A percentile compares a stretch with the other conserved stretches of the same genome.
phyloP scores from a whole-genome alignment of 1,140 invertebrate species.

The Drosophila bocki region DNA sequence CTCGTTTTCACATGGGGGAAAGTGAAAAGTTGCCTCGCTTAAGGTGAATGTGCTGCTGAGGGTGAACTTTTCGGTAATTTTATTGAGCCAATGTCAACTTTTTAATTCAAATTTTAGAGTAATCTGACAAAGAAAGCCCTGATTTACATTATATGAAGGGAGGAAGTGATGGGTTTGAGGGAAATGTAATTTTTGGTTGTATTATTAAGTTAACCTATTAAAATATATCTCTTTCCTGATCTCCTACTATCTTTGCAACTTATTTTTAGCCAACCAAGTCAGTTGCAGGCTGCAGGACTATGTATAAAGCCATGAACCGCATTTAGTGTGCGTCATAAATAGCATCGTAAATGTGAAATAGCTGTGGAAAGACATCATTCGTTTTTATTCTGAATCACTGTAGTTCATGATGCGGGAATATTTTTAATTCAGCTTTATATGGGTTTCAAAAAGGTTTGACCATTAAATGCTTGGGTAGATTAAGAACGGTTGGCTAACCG shows the following conservation, averaged over 20 bases:
- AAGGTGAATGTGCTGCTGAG: slow-evolving; percentile 20
- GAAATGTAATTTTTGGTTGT: neutral
- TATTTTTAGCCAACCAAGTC: neutral
- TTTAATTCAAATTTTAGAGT: slow-evolving; percentile 25
- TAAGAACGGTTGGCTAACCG: slow-evolving; percentile 8
- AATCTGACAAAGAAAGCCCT: neutral
- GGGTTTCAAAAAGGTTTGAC: neutral
- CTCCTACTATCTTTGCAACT: neutral
- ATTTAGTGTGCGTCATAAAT: slow-evolving; percentile 24
- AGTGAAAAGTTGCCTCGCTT: slow-evolving; percentile 19
- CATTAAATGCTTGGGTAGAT: slow-evolving; percentile 9
- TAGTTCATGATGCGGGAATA: neutral
- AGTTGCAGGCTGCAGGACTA: slow-evolving; percentile 1
- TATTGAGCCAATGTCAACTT: slow-evolving; percentile 23
- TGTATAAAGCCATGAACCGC: neutral
- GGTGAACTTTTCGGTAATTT: slow-evolving; percentile 24
- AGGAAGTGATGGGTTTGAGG: neutral
- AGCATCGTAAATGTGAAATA: slow-evolving; percentile 15
- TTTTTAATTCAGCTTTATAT: slow-evolving; percentile 8
- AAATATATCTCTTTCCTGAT: neutral
- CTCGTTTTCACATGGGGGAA: slow-evolving; percentile 13
- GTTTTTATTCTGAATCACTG: slow-evolving; percentile 2
- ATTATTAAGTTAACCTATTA: neutral
- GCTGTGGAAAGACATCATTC: neutral
- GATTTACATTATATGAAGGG: neutral